Evolutionary conservation across 2,888 invertebrate species (phyloP), one percentile per base, ranked within the genome.

Genomic region (Brenthis hecate): DNA sequence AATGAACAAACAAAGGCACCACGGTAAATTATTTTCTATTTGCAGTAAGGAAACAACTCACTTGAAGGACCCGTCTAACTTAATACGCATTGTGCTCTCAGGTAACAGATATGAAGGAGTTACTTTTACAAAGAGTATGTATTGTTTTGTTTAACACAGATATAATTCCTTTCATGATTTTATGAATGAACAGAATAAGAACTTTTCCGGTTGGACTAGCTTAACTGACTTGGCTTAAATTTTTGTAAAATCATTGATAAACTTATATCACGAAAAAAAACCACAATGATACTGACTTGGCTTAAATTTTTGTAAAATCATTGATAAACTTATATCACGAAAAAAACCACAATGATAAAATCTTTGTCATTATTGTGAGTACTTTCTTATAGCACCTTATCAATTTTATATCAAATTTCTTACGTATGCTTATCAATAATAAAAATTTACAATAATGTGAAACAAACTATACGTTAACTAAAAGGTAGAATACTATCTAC

Each of bases 11-110:
- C 85, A 89, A 88, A 88, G 84, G 82, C 78, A 84, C 85, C 85
- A 85, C 84, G 77, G 81, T 85, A 88, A 86, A 87, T 88, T 86
- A 86, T 84, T 81, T 79, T 81, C 82, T 88, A 85, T 88, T 88
- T 89, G 85, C 81, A 66, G 76, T 78, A 74, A 80, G 80, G 80
- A 85, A 87, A 88, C 85, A 87, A 82, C 82, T 79, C 77, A 80
- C 80, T 85, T 78, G 80, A 81, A 81, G 82, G 80, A 81, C 78
- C 78, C 80, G 78, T 75, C 79, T 77, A 74, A 75, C 78, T 76
- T 77, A 77, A 79, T 77, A 76, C 76, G 76, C 76, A 79, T 81
- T 80, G 80, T 81, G 72, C 76, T 74, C 80, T 77, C 81, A 83
- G 78, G 80, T 81, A 81, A 68, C 71, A 56, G 66, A 51, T 68